Conservation (phyloP, 1,140 invertebrate species). For the Drosophila sechellia region DNA sequence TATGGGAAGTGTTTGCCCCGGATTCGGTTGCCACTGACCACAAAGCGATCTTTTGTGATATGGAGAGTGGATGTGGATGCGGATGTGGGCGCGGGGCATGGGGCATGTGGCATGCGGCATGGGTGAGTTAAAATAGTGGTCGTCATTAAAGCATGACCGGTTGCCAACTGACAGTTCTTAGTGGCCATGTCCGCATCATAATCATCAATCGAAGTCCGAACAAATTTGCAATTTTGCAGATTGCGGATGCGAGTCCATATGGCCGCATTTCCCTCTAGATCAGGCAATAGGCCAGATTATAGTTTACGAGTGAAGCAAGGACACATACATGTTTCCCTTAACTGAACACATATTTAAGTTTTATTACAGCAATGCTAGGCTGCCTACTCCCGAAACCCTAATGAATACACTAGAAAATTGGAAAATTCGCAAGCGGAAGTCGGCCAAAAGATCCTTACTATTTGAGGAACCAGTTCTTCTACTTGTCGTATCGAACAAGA, state of each 20-base stretch:
- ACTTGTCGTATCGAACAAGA: slow-evolving; percentile 57
- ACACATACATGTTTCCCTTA: too few relatives aligned
- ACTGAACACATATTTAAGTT: background rate
- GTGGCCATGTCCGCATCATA: slow-evolving; percentile 39
- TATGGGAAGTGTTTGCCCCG: slow-evolving; percentile 73
- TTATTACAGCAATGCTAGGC: background rate
- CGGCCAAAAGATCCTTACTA: background rate
- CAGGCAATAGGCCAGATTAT: background rate
- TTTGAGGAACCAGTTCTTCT: slow-evolving; percentile 11
- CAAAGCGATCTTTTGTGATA: slow-evolving; percentile 69
- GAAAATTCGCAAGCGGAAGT: background rate
- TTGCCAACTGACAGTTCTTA: slow-evolving; percentile 29
- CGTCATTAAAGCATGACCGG: slow-evolving; percentile 22
- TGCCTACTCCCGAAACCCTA: background rate
- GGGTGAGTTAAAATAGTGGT: slow-evolving; percentile 3
- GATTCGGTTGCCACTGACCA: slow-evolving; percentile 56
- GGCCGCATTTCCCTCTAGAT: slow-evolving; percentile 2
- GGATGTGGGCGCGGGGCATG: too few relatives aligned
- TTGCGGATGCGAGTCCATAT: slow-evolving; percentile 14
- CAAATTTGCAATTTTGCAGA: slow-evolving; percentile 27
- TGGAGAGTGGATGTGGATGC: background rate
- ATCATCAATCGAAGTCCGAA: slow-evolving; percentile 16
- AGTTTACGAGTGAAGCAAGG: too few relatives aligned
- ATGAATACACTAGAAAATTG: background rate
- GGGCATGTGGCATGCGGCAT: too few relatives aligned